phyloP scores from a whole-genome alignment of 2,888 invertebrate species.

The Ennomos quercinarius region DNA sequence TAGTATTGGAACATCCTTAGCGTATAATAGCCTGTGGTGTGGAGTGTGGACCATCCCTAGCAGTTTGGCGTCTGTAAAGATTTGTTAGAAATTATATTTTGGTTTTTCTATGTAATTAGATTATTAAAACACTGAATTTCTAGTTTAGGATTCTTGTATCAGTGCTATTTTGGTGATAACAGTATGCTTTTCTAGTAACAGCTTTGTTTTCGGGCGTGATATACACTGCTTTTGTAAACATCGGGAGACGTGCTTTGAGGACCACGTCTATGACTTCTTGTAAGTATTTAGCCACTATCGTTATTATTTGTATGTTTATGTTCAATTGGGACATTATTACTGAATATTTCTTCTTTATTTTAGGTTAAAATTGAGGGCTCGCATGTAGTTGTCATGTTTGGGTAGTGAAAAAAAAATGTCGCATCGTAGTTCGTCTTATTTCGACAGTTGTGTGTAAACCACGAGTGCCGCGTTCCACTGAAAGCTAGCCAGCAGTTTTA shows the following conservation, averaged over 20 bases:
- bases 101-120: conserved; percentile 79
- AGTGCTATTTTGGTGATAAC: conserved; percentile 64
- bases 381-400: conserved; percentile 66
- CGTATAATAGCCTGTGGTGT: too few species aligned
- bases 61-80: conserved; percentile 83
- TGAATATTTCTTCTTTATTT: conserved; percentile 49
- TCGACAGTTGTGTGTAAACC: conserved; percentile 52
- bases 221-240: conserved; percentile 81
- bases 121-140: conserved; percentile 58
- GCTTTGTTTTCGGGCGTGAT: conserved; percentile 62
- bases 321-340: conserved; percentile 45
- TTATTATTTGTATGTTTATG: conserved; percentile 55
- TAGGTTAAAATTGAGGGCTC: conserved; percentile 50
- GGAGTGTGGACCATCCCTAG: too few species aligned
- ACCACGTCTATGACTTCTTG: conserved; percentile 85
- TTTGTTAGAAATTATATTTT: conserved; percentile 71
- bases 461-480: conserved; percentile 47
- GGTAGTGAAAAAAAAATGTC: conserved; percentile 57
- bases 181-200: conserved; percentile 74
- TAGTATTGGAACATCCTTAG: too few species aligned
- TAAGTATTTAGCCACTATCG: conserved; percentile 76
- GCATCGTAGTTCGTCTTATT: conserved; percentile 51
- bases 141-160: conserved; percentile 58
- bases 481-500: conserved; percentile 12
- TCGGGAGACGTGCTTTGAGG: conserved; percentile 75